phyloP scores from a whole-genome alignment of 2,888 invertebrate genomes.

The Bellardia pandia region DNA sequence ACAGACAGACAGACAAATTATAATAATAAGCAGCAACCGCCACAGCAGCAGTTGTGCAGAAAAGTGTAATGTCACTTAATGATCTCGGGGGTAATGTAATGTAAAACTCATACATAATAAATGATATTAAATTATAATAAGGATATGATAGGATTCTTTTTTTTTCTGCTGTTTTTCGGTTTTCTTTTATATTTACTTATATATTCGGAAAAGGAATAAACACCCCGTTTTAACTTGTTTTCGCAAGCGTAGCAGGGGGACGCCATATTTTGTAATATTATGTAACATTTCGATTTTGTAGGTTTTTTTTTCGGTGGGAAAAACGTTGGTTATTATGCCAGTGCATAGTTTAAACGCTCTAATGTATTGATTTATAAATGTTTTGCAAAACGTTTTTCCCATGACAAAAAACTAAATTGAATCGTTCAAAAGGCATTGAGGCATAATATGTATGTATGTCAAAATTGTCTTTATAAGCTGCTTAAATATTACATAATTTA shows the following conservation, averaged over 20 bases:
- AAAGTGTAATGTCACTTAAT: constrained; percentile 70
- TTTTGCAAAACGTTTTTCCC: constrained; percentile 28
- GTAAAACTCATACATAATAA: constrained; percentile 71
- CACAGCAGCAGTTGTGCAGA: constrained; percentile 45
- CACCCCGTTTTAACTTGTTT: constrained; percentile 20
- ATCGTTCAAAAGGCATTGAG: background rate
- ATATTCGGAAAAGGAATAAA: constrained; percentile 6
- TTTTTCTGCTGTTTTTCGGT: background rate
- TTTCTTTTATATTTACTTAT: background rate
- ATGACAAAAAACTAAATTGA: background rate
- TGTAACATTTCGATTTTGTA: background rate
- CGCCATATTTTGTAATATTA: background rate
- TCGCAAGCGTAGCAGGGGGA: no score
- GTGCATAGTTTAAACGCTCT: constrained; percentile 6
- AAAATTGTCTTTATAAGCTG: background rate
- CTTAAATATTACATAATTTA: constrained; percentile 10
- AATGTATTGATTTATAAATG: constrained; percentile 10
- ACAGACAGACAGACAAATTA: constrained; percentile 15
- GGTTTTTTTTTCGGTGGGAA: background rate
- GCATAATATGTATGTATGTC: background rate
- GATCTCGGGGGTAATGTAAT: constrained; percentile 70
- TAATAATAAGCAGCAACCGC: constrained; percentile 31
- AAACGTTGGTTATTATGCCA: background rate
- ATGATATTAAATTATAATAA: constrained; percentile 67
- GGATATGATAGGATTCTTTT: constrained; percentile 55